Conservation (phyloP, 2,797 vertebrate genomes). For the Sebastes itinus region DNA sequence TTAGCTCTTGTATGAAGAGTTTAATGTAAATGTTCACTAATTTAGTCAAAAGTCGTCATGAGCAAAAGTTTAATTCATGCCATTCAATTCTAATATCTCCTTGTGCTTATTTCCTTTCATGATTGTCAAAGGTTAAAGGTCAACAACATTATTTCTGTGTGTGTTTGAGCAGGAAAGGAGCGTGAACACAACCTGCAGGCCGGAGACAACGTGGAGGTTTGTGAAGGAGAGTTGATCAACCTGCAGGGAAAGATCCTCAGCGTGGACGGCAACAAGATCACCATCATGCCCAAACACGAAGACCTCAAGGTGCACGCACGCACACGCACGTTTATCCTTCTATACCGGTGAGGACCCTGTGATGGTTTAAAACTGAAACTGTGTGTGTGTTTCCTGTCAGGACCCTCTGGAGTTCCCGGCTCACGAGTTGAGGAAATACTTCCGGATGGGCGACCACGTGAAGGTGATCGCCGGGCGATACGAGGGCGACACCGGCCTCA, state of each 20-base stretch:
- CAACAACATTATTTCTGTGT: background rate
- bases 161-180: slow-evolving; percentile 86
- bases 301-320: slow-evolving; percentile 87
- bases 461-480: slow-evolving; percentile 95
- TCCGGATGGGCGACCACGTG: slow-evolving; percentile 96
- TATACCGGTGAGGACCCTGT: too few relatives aligned
- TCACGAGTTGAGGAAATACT: slow-evolving; percentile 93
- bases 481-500: slow-evolving; percentile 94
- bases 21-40: background rate
- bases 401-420: slow-evolving; percentile 96
- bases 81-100: too few relatives aligned
- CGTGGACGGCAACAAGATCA: slow-evolving; percentile 97
- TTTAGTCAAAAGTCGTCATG: too few relatives aligned
- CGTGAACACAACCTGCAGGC: slow-evolving; percentile 96
- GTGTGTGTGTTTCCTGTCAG: slow-evolving; percentile 62
- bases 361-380: too few relatives aligned
- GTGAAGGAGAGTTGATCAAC: slow-evolving; percentile 96
- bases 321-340: slow-evolving; percentile 41
- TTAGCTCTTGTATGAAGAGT: background rate
- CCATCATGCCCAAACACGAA: slow-evolving; percentile 97
- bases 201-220: slow-evolving; percentile 96
- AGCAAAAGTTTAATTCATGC: too few relatives aligned
- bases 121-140: background rate
- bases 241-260: slow-evolving; percentile 96
- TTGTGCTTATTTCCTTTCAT: background rate